phyloP scores from a whole-genome alignment of 2,888 invertebrate genomes.

The Bhutanitis thaidina region DNA sequence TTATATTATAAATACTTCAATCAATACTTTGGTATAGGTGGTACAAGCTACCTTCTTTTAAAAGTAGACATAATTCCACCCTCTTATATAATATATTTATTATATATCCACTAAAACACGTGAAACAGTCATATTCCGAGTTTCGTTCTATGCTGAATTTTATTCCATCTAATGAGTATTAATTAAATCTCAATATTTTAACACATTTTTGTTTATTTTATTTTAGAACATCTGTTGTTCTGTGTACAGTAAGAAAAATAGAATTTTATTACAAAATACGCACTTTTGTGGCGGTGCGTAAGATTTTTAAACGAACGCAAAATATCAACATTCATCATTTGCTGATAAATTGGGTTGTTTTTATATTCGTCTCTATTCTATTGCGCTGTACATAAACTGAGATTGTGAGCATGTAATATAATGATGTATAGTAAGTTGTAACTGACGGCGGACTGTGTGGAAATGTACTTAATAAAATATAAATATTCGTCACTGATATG shows the following conservation, averaged over 20 bases:
- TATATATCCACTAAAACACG: neutral
- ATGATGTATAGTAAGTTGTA: slow-evolving; percentile 35
- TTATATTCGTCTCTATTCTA: slow-evolving; percentile 15
- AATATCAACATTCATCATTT: slow-evolving; percentile 2
- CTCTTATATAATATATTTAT: neutral
- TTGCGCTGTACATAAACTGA: slow-evolving; percentile 33
- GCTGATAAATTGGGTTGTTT: slow-evolving; percentile 17
- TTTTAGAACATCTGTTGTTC: neutral
- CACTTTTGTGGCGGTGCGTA: neutral
- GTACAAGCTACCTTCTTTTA: too few relatives aligned
- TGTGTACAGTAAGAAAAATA: neutral
- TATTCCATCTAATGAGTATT: slow-evolving; percentile 4
- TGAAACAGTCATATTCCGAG: neutral
- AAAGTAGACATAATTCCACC: too few relatives aligned
- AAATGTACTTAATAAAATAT: slow-evolving; percentile 59
- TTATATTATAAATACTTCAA: too few relatives aligned
- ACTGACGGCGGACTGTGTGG: slow-evolving; percentile 43
- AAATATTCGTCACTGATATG: slow-evolving; percentile 29
- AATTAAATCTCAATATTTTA: slow-evolving; percentile 7
- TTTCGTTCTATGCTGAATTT: neutral
- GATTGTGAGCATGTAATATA: slow-evolving; percentile 41
- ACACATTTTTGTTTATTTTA: neutral
- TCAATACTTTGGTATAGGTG: too few relatives aligned
- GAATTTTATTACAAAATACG: slow-evolving; percentile 1
- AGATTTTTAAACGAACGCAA: neutral